Base-by-base conservation (phyloP, 2,888 invertebrate species). In the Leptogaster cylindrica region DNA sequence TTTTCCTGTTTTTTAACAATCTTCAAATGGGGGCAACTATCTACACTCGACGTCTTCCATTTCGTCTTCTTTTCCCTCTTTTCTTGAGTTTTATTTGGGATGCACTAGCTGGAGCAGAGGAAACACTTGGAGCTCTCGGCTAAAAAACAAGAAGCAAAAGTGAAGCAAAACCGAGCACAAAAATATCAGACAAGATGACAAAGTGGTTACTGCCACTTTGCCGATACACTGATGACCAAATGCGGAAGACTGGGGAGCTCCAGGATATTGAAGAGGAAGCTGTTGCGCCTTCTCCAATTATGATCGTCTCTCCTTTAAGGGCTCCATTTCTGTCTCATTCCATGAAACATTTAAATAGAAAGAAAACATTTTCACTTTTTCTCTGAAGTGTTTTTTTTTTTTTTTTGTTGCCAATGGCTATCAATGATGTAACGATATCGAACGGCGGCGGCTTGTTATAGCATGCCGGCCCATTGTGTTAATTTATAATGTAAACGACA, bases 121-220 rank as follows among this genome's bases (percentile, higher is more conserved):
- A 46, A n/a, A n/a, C n/a, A n/a, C n/a, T n/a, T n/a, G n/a, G n/a
- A n/a, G n/a, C n/a, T n/a, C n/a, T n/a, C n/a, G n/a, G n/a, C n/a
- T n/a, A n/a, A n/a, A n/a, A n/a, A n/a, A n/a, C n/a, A n/a, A n/a
- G n/a, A n/a, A n/a, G n/a, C n/a, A n/a, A n/a, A n/a, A n/a, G n/a
- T n/a, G n/a, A n/a, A n/a, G n/a, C n/a, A n/a, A n/a, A 46, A 46
- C 23, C 18, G 25, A 46, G 25, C 46, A 46, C n/a, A 46, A 46
- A 46, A 25, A 46, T 46, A 20, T 31, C 31, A 23, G 46, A 46
- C 46, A 46, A 23, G 46, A 46, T 46, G 46, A 46, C 46, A 46
- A 46, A 46, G 46, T 46, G 46, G 46, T 46, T 46, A 25, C 46
- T 25, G 46, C 46, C 46, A 46, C 23, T 46, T 46, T n/a, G 23